phyloP scores from a whole-genome alignment of 2,888 invertebrate genomes.

The Perithous albicinctus region DNA sequence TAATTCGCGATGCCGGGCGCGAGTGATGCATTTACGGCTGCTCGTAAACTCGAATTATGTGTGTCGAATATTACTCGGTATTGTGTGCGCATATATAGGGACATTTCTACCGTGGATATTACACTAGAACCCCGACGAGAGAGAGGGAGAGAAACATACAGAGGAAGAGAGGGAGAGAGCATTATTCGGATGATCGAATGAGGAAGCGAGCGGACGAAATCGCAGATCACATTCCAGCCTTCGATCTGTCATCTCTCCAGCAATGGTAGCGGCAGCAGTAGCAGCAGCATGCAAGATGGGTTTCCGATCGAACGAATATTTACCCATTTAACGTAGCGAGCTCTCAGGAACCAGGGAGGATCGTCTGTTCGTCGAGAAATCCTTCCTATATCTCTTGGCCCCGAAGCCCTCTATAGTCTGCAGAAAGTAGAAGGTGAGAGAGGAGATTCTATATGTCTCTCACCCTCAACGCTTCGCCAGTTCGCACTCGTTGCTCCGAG shows the following conservation, averaged over 20 bases:
- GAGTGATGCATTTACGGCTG: constrained; percentile 74
- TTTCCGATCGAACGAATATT: constrained; percentile 50
- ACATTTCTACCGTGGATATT: constrained; percentile 24
- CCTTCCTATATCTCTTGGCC: constrained; percentile 38
- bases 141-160: not conserved
- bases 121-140: constrained; percentile 45
- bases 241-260: constrained; percentile 29
- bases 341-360: constrained; percentile 17
- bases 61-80: constrained; percentile 52
- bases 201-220: constrained; percentile 48
- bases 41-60: constrained; percentile 78
- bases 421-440: constrained; percentile 29
- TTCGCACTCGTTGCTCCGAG: constrained; percentile 34
- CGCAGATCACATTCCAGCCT: constrained; percentile 57
- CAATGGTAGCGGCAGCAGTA: no score
- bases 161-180: constrained; percentile 29
- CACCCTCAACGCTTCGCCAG: constrained; percentile 17
- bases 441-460: constrained; percentile 30
- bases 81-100: constrained; percentile 2
- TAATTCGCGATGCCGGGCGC: constrained; percentile 76
- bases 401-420: constrained; percentile 5
- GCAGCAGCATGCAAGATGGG: constrained; percentile 43
- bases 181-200: constrained; percentile 44
- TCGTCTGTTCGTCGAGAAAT: constrained; percentile 40
- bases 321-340: constrained; percentile 45